A percentile compares a stretch with the other conserved stretches of the same genome.
Evolutionary conservation across 2,113 vertebrate genomes (phyloP).

Genomic region (Pipa parva): DNA sequence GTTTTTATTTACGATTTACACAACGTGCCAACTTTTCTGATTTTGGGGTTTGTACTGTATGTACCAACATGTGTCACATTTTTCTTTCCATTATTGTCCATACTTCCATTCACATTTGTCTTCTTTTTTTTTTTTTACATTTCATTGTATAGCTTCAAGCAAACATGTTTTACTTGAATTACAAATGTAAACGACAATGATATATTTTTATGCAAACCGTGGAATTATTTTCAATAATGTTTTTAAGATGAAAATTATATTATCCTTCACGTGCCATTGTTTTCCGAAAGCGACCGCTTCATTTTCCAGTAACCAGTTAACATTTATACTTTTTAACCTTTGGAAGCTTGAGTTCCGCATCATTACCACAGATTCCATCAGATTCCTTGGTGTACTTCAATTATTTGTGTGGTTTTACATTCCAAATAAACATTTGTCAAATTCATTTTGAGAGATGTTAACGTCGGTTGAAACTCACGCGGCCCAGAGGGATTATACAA

Average conservation of each 20-base stretch:
- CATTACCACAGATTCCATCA: slow-evolving; percentile 62
- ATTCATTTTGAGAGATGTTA: slow-evolving; percentile 79
- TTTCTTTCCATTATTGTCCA: too few relatives aligned
- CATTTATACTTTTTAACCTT: slow-evolving; percentile 66
- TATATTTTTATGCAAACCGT: slow-evolving; percentile 4
- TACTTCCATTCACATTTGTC: too few relatives aligned
- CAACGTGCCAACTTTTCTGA: too few relatives aligned
- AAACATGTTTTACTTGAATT: background rate
- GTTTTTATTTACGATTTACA: too few relatives aligned
- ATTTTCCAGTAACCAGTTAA: slow-evolving; percentile 51
- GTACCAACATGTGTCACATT: background rate
- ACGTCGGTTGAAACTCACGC: slow-evolving; percentile 69
- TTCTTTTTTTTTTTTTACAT: slow-evolving; percentile 51
- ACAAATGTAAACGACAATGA: background rate
- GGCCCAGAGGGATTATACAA: slow-evolving; percentile 79
- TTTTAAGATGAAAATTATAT: slow-evolving; percentile 48
- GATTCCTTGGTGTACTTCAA: slow-evolving; percentile 67
- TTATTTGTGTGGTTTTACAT: slow-evolving; percentile 69
- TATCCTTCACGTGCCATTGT: slow-evolving; percentile 33
- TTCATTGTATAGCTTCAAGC: background rate
- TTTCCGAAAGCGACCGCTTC: slow-evolving; percentile 53
- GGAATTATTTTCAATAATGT: slow-evolving; percentile 17
- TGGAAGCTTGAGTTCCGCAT: slow-evolving; percentile 57
- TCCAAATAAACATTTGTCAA: slow-evolving; percentile 79
- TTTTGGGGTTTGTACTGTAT: too few relatives aligned